phyloP scores from a whole-genome alignment of 2,113 vertebrate species.

The Rhinolophus ferrumequinum region DNA sequence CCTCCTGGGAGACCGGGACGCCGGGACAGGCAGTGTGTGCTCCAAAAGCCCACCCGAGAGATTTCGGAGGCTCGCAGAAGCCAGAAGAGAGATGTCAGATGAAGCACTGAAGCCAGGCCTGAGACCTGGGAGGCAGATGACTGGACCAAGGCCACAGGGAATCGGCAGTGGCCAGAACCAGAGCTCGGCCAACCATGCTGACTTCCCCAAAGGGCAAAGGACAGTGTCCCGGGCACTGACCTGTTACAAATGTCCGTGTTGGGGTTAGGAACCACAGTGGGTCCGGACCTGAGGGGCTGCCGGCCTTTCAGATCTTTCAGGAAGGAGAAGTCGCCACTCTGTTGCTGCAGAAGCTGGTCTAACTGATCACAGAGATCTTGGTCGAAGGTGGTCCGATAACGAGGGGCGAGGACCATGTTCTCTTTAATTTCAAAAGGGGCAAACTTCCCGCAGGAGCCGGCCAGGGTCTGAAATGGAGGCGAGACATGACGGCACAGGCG shows the following conservation, averaged over 20 bases:
- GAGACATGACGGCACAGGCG: rapidly evolving
- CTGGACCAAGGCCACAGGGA: background rate
- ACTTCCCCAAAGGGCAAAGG: background rate
- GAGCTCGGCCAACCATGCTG: background rate
- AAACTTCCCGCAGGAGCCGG: constrained; percentile 96
- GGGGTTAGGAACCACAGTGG: constrained; percentile 82
- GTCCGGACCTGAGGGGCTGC: constrained; percentile 87
- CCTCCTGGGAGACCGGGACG: background rate
- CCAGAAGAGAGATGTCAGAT: background rate
- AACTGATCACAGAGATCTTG: constrained; percentile 88
- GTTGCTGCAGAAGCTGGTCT: constrained; percentile 88
- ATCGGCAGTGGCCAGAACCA: no score
- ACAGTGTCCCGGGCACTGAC: constrained; percentile 47
- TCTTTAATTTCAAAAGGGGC: constrained; percentile 98
- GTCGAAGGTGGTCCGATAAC: constrained; percentile 88
- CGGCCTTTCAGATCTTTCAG: constrained; percentile 89
- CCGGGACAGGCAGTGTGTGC: no score
- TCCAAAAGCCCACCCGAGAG: background rate
- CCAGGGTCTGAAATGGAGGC: constrained; percentile 89
- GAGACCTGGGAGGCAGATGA: background rate
- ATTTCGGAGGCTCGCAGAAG: background rate
- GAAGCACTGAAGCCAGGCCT: background rate
- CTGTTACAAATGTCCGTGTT: constrained; percentile 68
- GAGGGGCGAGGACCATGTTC: constrained; percentile 94
- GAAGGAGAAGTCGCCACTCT: constrained; percentile 80